These are phyloP conservation scores for Microcaecilia unicolor DNA, from an alignment of 2,797 vertebrate species.

Conservation along the genomic window DNA sequence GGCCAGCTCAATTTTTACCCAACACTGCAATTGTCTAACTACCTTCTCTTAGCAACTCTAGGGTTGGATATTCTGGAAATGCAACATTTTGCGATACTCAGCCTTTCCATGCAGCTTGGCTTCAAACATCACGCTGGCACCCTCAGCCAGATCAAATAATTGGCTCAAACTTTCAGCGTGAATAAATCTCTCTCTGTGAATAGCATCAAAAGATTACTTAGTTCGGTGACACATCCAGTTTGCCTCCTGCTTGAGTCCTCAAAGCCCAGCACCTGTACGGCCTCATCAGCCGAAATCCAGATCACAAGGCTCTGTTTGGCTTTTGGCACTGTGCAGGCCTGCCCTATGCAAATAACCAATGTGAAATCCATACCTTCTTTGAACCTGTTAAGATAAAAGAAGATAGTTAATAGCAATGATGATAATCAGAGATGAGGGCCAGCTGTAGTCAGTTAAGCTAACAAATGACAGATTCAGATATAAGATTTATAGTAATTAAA, in stretches of 20 bases:
- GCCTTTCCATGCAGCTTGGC: background rate
- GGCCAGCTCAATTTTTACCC: background rate
- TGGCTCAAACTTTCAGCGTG: accelerated
- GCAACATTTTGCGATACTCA: accelerated
- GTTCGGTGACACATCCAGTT: background rate
- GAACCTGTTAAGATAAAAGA: conserved; percentile 14
- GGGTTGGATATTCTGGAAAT: accelerated
- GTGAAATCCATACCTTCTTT: conserved; percentile 5
- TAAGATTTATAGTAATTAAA: conserved; percentile 35
- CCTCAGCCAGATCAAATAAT: background rate
- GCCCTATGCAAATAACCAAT: background rate
- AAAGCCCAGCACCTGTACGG: background rate
- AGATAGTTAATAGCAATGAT: background rate
- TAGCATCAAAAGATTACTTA: background rate
- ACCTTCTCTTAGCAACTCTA: background rate
- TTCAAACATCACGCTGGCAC: background rate
- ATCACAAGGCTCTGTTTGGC: background rate
- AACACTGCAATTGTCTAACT: background rate
- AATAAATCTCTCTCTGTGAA: accelerated
- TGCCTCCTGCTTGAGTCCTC: accelerated
- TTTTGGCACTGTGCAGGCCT: background rate
- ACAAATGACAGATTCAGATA: conserved; percentile 33
- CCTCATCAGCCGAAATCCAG: background rate
- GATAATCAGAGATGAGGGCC: conserved; percentile 26
- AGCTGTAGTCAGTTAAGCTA: conserved; percentile 28